These are phyloP conservation scores for Perca schrenkii DNA, from an alignment of 2,113 vertebrate species.

Conservation along the genomic window DNA sequence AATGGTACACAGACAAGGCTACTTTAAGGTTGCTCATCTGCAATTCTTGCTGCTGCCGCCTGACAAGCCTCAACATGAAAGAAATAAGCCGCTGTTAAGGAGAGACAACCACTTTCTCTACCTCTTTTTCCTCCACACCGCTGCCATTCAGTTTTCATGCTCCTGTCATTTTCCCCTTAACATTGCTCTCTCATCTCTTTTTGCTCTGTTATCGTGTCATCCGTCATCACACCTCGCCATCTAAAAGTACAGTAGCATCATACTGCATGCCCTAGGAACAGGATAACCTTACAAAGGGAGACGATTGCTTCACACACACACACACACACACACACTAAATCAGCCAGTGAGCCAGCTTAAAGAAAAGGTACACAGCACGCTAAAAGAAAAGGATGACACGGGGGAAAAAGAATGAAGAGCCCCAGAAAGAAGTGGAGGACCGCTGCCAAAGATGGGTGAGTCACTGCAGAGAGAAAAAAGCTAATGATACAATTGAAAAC, in stretches of 20 bases:
- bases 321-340: slow-evolving; percentile 33
- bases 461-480: slow-evolving; percentile 50
- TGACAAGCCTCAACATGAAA: slow-evolving; percentile 65
- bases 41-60: slow-evolving; percentile 33
- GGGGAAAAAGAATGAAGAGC: slow-evolving; percentile 22
- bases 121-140: neutral
- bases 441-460: slow-evolving; percentile 61
- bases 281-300: slow-evolving; percentile 28
- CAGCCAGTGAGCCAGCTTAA: slow-evolving; percentile 18
- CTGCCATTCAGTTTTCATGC: slow-evolving; percentile 16
- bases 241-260: slow-evolving; percentile 21
- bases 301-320: slow-evolving; percentile 1
- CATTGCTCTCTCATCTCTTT: slow-evolving; percentile 24
- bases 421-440: slow-evolving; percentile 41
- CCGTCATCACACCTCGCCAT: slow-evolving; percentile 11
- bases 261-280: neutral
- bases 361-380: slow-evolving; percentile 29
- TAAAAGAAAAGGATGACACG: slow-evolving; percentile 35
- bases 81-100: slow-evolving; percentile 34
- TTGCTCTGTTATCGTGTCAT: neutral
- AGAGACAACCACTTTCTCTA: slow-evolving; percentile 52
- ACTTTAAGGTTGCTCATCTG: slow-evolving; percentile 64
- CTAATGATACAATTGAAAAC: slow-evolving; percentile 79
- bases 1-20: slow-evolving; percentile 68
- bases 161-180: slow-evolving; percentile 26